Evolutionary conservation across 2,888 invertebrate species (phyloP).

Genomic region (Drosophila merina): DNA sequence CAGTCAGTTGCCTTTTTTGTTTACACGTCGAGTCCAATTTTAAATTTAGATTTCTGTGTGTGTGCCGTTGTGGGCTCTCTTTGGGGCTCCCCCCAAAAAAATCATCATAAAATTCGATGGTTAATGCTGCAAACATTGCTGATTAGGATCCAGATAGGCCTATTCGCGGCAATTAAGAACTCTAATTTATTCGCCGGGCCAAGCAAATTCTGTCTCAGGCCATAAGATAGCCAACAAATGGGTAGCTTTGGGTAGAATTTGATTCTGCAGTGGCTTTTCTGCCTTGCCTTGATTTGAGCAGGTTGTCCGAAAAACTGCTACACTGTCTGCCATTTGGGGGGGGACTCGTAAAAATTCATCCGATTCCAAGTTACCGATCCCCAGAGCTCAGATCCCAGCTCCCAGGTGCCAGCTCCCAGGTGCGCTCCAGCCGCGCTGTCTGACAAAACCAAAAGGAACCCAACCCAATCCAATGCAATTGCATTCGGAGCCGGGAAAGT

Average conservation of each 20-base stretch:
- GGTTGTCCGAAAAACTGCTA: slow-evolving; percentile 54
- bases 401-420: slow-evolving; percentile 23
- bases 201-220: slow-evolving; percentile 28
- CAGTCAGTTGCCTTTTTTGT: slow-evolving; percentile 47
- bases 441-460: slow-evolving; percentile 24
- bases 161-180: slow-evolving; percentile 62
- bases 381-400: slow-evolving; percentile 4
- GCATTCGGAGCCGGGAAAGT: slow-evolving; percentile 12
- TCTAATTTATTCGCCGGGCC: slow-evolving; percentile 63
- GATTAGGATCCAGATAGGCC: slow-evolving; percentile 66
- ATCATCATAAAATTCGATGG: slow-evolving; percentile 66
- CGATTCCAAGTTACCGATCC: neutral
- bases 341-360: slow-evolving; percentile 31
- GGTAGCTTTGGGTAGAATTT: slow-evolving; percentile 41
- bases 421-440: slow-evolving; percentile 38
- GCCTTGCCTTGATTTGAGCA: slow-evolving; percentile 69
- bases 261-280: slow-evolving; percentile 37
- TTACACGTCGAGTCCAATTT: slow-evolving; percentile 53
- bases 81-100: slow-evolving; percentile 21
- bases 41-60: slow-evolving; percentile 64
- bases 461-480: slow-evolving; percentile 22
- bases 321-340: slow-evolving; percentile 27
- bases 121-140: slow-evolving; percentile 53
- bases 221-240: slow-evolving; percentile 63
- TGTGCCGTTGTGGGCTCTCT: slow-evolving; percentile 31